Evolutionary conservation across 1,140 invertebrate genomes (phyloP).

Genomic region (Lepidurus couesii): DNA sequence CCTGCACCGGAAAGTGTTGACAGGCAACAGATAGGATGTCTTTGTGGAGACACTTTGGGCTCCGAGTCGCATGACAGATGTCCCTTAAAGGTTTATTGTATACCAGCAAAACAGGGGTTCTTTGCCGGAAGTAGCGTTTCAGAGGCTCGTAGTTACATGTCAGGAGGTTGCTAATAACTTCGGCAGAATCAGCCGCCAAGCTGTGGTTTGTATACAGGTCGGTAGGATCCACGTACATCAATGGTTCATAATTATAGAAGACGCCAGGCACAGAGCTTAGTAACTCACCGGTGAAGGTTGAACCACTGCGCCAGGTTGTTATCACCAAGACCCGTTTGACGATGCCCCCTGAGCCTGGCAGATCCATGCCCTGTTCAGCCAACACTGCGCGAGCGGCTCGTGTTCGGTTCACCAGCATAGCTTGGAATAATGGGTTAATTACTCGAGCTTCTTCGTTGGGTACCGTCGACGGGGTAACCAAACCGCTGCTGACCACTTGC

Average conservation of each 20-base stretch:
- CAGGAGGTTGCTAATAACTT: background rate
- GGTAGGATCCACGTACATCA: background rate
- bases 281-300: constrained; percentile 37
- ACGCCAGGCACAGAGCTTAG: constrained; percentile 36
- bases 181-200: background rate
- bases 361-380: background rate
- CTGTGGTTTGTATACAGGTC: background rate
- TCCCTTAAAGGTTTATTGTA: background rate
- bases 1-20: background rate
- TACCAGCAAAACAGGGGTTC: background rate
- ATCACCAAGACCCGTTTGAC: constrained; percentile 35
- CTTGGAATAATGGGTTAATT: background rate
- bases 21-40: background rate
- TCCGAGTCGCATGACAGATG: background rate
- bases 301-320: constrained; percentile 38
- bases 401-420: background rate
- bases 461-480: too few relatives aligned
- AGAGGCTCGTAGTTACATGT: background rate
- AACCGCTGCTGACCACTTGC: too few relatives aligned
- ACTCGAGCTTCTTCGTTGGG: too few relatives aligned
- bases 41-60: background rate
- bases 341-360: background rate
- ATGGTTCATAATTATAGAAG: constrained; percentile 35
- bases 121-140: background rate
- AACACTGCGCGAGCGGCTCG: background rate